Evolutionary conservation across 2,888 invertebrate genomes (phyloP).

Genomic region (Tetrapedia diversipes): DNA sequence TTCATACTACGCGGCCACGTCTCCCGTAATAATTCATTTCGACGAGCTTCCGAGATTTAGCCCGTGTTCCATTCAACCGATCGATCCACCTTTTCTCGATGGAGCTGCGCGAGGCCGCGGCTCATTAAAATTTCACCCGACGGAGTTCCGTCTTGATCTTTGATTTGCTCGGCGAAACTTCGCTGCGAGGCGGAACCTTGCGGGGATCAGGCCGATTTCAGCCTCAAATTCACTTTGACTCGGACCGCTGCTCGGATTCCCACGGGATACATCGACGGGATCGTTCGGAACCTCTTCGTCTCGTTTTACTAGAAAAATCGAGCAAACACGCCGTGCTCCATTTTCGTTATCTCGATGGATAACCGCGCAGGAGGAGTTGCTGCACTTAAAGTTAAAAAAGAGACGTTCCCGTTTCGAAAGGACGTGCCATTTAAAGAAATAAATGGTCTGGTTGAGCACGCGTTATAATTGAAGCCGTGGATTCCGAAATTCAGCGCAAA

Average conservation of each 20-base stretch:
- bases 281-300: conserved; percentile 30
- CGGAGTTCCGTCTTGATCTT: conserved; percentile 70
- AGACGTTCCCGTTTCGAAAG: conserved; percentile 10
- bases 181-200: conserved; percentile 46
- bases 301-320: conserved; percentile 54
- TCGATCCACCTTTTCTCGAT: conserved; percentile 52
- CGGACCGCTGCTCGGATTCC: conserved; percentile 59
- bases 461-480: too few species aligned
- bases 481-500: too few species aligned
- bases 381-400: conserved; percentile 49
- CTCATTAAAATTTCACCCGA: conserved; percentile 74
- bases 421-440: background rate
- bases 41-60: conserved; percentile 65
- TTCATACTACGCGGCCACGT: conserved; percentile 15
- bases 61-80: conserved; percentile 38
- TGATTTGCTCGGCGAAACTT: conserved; percentile 55
- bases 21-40: conserved; percentile 57
- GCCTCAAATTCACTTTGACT: conserved; percentile 66
- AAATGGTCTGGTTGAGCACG: too few species aligned
- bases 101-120: conserved; percentile 44
- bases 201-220: conserved; percentile 67
- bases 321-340: conserved; percentile 26
- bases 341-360: conserved; percentile 34
- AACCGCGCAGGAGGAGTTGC: conserved; percentile 19
- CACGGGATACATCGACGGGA: conserved; percentile 58